Evolutionary conservation across 2,113 vertebrate species (phyloP).

Genomic region (Sinocyclocheilus anophthalmus): DNA sequence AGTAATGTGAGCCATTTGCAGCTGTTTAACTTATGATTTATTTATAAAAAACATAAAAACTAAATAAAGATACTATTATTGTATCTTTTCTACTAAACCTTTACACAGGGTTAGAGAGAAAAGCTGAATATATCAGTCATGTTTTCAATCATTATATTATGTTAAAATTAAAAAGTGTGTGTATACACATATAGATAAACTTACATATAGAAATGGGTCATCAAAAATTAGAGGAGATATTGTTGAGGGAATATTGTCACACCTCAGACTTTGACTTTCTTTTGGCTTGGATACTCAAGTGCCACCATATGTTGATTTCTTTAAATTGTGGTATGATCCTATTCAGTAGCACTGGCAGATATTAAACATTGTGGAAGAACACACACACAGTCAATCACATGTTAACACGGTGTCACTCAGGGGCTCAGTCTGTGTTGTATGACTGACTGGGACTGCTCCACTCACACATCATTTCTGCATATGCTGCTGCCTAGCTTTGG

Average conservation of each 20-base stretch:
- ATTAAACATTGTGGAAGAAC: neutral
- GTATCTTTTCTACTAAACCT: neutral
- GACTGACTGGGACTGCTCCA: slow-evolving; percentile 23
- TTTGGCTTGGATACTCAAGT: neutral
- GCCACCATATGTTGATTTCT: neutral
- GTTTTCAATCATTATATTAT: neutral
- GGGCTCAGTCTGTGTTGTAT: slow-evolving; percentile 32
- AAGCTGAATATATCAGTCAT: neutral
- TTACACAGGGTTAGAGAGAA: neutral
- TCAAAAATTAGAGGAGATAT: no score
- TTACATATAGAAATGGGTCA: no score
- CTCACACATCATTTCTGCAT: slow-evolving; percentile 38
- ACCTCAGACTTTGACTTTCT: neutral
- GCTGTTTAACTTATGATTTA: no score
- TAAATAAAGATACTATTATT: no score
- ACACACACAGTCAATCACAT: neutral
- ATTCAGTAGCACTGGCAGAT: neutral
- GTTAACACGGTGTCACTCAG: slow-evolving; percentile 17
- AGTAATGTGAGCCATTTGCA: no score
- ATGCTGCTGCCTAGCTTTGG: slow-evolving; percentile 37
- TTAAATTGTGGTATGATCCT: neutral
- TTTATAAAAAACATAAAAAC: no score
- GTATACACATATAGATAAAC: neutral
- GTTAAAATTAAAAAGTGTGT: neutral
- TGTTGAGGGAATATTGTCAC: neutral